Base-by-base conservation (phyloP, 2,797 vertebrate genomes). In the Sebastes variabilis region DNA sequence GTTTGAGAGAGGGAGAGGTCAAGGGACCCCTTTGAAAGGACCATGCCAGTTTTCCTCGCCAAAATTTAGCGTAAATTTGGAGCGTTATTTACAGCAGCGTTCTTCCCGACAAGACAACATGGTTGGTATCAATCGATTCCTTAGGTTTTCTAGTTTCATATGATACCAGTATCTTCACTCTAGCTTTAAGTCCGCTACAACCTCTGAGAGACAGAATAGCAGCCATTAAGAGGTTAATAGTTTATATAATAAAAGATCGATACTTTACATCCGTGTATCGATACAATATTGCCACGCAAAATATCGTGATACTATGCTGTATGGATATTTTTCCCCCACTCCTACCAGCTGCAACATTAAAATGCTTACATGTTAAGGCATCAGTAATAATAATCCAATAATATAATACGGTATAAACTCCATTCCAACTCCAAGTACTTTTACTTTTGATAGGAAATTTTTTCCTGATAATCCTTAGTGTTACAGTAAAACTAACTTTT, bases 311-410 rank as follows among this genome's bases (percentile, higher is more conserved):
- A 49, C 18, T 20, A 20, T 20, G 18, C 46, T 20, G 18, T 49
- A 49, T 20, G 0, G 46, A 20, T 18, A 3, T 32, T 38, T 1
- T 0, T 2, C 38, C 3, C 46, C 18, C 56, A 66, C 20, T 3
- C 12, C 72, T 16, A 36, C 8, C 34, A 20, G 70, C 66, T 36
- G 3, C 10, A 18, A 12, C n/a, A 60, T 54, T 27, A 8, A 54
- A 34, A 66, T 22, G 18, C 22, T 69, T 29, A 24, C 3, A 38
- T n/a, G 8, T 38, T 32, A 20, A 64, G 34, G 24, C 11, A 52
- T 29, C 29, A 18, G 10, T 34, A 32, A 8, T 36, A 2, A 6
- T 34, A 56, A 49, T 38, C 9, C 10, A 32, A 42, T 24, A 22
- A 22, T 13, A 14, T 29, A 64, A 25, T 6, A 30, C 24, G 18